Evolutionary conservation across 1,140 invertebrate species (phyloP).

Genomic region (Drosophila paulistorum): DNA sequence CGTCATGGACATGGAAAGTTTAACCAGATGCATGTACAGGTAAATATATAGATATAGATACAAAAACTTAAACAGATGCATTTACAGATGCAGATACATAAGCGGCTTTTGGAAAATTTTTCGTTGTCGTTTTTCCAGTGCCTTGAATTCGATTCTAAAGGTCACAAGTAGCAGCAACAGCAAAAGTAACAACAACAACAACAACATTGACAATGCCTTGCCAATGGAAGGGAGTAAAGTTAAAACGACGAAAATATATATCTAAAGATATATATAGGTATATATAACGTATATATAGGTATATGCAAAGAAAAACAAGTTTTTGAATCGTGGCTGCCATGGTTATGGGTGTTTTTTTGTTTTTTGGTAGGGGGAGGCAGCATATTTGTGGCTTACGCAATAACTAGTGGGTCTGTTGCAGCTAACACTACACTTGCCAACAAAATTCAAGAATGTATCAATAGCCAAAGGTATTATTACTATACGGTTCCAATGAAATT

Average conservation of each 20-base stretch:
- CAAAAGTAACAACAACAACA: conserved; percentile 11
- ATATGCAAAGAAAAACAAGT: conserved; percentile 42
- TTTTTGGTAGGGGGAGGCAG: not conserved
- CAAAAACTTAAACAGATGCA: not conserved
- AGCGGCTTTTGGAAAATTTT: conserved; percentile 52
- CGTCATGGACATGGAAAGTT: conserved; percentile 16
- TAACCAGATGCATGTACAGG: not conserved
- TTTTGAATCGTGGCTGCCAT: conserved; percentile 21
- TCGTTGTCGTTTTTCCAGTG: conserved; percentile 40
- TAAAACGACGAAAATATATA: conserved; percentile 2
- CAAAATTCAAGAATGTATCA: not conserved
- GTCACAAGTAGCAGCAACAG: conserved; percentile 34
- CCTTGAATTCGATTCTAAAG: conserved; percentile 72
- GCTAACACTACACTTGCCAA: not conserved
- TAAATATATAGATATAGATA: not conserved
- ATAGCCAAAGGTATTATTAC: too few relatives aligned
- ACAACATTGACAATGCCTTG: conserved; percentile 27
- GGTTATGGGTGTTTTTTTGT: conserved; percentile 16
- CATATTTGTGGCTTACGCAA: conserved; percentile 8
- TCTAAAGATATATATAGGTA: conserved; percentile 1
- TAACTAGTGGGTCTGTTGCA: not conserved
- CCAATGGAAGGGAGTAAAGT: conserved; percentile 37
- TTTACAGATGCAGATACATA: not conserved
- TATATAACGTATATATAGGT: conserved; percentile 6
- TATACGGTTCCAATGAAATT: too few relatives aligned